Conservation (phyloP, 2,113 vertebrate genomes). For the human region DNA sequence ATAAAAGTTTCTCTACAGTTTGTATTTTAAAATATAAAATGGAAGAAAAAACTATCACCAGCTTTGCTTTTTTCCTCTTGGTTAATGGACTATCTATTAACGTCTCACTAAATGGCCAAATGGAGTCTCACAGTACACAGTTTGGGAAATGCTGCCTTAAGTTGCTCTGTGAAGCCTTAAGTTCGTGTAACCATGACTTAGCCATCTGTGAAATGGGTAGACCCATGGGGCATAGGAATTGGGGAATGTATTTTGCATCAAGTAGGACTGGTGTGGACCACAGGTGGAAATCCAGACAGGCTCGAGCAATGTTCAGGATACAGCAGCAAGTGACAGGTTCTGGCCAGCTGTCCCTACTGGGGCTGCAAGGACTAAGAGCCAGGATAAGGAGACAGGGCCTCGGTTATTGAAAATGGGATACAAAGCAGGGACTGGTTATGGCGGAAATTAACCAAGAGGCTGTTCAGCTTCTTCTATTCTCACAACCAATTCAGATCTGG, state of each 20-base stretch:
- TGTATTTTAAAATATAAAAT: slow-evolving; percentile 23
- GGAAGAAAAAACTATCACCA: background rate
- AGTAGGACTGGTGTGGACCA: background rate
- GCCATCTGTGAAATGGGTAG: background rate
- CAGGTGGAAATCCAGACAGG: background rate
- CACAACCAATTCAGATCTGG: background rate
- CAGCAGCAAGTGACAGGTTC: background rate
- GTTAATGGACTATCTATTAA: background rate
- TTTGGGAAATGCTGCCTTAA: background rate
- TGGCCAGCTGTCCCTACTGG: background rate
- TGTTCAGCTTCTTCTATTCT: background rate
- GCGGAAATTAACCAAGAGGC: background rate
- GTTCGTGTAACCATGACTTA: background rate
- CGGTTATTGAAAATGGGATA: background rate
- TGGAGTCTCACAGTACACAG: background rate
- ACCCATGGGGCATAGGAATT: background rate
- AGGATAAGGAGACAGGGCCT: background rate
- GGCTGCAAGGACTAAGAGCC: background rate
- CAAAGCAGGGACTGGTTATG: background rate
- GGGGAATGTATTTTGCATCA: background rate
- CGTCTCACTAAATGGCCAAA: background rate
- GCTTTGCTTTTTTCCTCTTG: background rate
- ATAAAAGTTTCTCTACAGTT: background rate
- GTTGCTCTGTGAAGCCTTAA: background rate
- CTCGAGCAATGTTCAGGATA: background rate